phyloP scores from a whole-genome alignment of 2,888 invertebrate species.

The Alviniconcha strummeri region DNA sequence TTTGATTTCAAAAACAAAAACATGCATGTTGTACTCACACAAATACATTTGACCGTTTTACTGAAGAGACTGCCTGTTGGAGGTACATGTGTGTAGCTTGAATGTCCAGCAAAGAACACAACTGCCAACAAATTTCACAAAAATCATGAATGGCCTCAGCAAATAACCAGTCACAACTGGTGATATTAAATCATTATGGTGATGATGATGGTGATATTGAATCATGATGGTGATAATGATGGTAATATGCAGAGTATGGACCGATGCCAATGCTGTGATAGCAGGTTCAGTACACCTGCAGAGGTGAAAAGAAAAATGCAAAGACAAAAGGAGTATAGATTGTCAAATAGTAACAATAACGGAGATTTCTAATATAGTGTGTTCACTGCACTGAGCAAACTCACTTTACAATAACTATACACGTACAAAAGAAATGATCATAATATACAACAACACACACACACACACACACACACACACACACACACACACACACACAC shows the following conservation, averaged over 20 bases:
- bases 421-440: background rate
- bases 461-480: background rate
- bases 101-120: conserved; percentile 87
- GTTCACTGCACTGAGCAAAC: no score
- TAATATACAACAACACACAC: background rate
- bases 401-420: no score
- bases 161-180: background rate
- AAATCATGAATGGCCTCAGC: background rate
- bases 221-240: no score
- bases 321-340: no score
- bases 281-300: no score
- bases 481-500: conserved; percentile 16
- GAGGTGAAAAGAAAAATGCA: no score
- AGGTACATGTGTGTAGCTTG: conserved; percentile 84
- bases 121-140: conserved; percentile 75
- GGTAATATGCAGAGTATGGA: no score
- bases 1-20: no score
- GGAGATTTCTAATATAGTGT: no score
- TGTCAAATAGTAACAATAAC: no score
- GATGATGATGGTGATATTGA: no score
- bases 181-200: background rate
- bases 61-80: conserved; percentile 90
- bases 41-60: conserved; percentile 72
- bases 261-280: no score
- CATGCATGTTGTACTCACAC: background rate